These are phyloP conservation scores for Echiichthys vipera DNA, from an alignment of 2,797 vertebrate genomes.

Conservation along the genomic window DNA sequence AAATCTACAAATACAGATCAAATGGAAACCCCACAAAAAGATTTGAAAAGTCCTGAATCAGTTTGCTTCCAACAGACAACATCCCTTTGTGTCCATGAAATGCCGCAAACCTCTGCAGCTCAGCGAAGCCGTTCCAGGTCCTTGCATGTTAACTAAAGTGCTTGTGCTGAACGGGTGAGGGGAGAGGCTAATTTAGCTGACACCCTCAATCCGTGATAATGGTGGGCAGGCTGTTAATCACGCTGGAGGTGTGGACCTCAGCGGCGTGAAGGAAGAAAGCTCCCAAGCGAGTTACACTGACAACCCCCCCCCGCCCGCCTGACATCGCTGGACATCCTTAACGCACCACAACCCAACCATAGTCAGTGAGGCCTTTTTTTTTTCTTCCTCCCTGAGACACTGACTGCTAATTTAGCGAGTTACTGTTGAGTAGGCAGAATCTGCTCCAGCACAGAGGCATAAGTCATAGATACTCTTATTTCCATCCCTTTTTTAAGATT, in stretches of 20 bases:
- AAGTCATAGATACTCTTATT: constrained; percentile 35
- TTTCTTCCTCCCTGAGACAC: not conserved
- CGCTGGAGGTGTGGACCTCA: constrained; percentile 69
- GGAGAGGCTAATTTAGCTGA: constrained; percentile 83
- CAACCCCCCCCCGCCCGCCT: not conserved
- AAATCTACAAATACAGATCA: too few species aligned
- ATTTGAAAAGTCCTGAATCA: not conserved
- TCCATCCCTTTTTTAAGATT: constrained; percentile 6
- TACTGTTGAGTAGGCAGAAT: constrained; percentile 59
- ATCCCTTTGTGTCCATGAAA: not conserved
- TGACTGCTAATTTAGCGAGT: constrained; percentile 44
- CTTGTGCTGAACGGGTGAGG: constrained; percentile 68
- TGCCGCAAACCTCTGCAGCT: constrained; percentile 21
- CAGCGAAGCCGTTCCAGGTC: constrained; percentile 34
- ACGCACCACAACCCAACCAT: constrained; percentile 60
- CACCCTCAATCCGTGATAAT: constrained; percentile 75
- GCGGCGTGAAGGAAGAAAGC: constrained; percentile 57
- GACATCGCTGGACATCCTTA: constrained; percentile 65
- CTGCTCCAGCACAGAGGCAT: constrained; percentile 32
- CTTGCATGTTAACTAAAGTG: constrained; percentile 76
- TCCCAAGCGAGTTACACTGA: constrained; percentile 68
- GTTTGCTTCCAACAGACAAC: not conserved
- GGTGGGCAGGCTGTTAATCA: constrained; percentile 82
- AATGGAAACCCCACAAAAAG: not conserved
- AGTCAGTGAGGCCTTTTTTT: constrained; percentile 1